A percentile compares a stretch with the other conserved stretches of the same genome.
Evolutionary conservation across 2,113 vertebrate genomes (phyloP).

Genomic region (Thryonomys swinderianus): DNA sequence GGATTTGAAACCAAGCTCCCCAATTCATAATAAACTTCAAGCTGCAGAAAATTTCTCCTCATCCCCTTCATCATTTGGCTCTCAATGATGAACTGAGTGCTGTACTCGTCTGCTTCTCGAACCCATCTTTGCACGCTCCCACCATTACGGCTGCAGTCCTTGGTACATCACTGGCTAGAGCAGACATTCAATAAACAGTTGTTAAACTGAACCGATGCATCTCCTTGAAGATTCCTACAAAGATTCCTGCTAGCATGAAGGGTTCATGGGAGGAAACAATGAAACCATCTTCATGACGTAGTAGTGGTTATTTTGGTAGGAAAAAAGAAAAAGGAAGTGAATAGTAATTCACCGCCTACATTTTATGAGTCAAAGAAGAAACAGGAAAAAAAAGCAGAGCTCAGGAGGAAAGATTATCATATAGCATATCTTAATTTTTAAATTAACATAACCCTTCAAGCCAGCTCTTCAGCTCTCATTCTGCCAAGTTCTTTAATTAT

Average conservation of each 20-base stretch:
- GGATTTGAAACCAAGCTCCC: background rate
- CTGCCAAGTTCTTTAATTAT: slow-evolving; percentile 67
- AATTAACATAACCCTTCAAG: slow-evolving; percentile 74
- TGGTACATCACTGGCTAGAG: background rate
- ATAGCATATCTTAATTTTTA: slow-evolving; percentile 60
- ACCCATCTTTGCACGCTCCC: background rate
- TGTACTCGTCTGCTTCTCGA: no score
- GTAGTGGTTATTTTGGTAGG: background rate
- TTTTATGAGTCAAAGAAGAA: slow-evolving; percentile 9
- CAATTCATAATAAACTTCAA: background rate
- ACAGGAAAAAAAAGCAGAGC: background rate
- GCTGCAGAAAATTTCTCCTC: background rate
- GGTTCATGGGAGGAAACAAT: background rate
- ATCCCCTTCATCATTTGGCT: background rate
- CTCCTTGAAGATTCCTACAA: background rate
- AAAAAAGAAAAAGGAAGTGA: background rate
- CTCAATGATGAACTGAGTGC: accelerated
- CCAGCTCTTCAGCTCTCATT: slow-evolving; percentile 31
- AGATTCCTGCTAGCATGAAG: background rate
- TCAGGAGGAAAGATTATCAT: slow-evolving; percentile 33
- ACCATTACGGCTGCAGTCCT: background rate
- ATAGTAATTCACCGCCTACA: background rate
- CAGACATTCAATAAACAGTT: background rate
- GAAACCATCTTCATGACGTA: background rate
- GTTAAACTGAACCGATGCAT: background rate